Evolutionary conservation across 35 echinoderm and acorn worm species (phyloP).

Genomic region (Anneissia japonica): DNA sequence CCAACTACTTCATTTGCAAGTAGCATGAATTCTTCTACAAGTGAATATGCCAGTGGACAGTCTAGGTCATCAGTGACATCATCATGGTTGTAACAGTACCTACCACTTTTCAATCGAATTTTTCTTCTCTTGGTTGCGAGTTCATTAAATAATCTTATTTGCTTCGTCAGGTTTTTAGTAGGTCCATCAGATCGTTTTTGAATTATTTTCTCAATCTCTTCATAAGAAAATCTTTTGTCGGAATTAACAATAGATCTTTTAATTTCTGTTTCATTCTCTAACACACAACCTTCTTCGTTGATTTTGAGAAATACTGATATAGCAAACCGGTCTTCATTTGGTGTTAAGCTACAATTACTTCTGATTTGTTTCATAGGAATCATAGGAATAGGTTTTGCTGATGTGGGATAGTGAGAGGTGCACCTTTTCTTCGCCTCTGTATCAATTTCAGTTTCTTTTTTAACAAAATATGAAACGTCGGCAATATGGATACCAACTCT

Average conservation of each 20-base stretch:
- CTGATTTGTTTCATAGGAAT: slow-evolving; percentile 55
- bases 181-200: background rate
- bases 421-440: background rate
- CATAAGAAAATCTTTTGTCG: slow-evolving; percentile 43
- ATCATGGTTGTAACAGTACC: slow-evolving; percentile 26
- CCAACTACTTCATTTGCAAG: slow-evolving; percentile 60
- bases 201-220: slow-evolving; percentile 53
- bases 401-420: slow-evolving; percentile 43
- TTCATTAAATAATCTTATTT: slow-evolving; percentile 8
- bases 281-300: slow-evolving; percentile 26
- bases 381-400: slow-evolving; percentile 64
- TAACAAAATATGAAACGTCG: slow-evolving; percentile 29
- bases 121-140: slow-evolving; percentile 15
- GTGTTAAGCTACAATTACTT: slow-evolving; percentile 43
- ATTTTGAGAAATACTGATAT: slow-evolving; percentile 59
- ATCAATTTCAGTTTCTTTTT: background rate
- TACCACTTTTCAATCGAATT: slow-evolving; percentile 35
- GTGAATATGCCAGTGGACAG: slow-evolving; percentile 40
- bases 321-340: slow-evolving; percentile 43
- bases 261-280: slow-evolving; percentile 28
- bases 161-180: too few relatives aligned
- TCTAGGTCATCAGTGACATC: slow-evolving; percentile 8
- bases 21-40: slow-evolving; percentile 82
- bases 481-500: slow-evolving; percentile 35
- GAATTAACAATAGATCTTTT: slow-evolving; percentile 52